Evolutionary conservation across 2,797 vertebrate species (phyloP).

Genomic region (Syngnathus rostellatus): DNA sequence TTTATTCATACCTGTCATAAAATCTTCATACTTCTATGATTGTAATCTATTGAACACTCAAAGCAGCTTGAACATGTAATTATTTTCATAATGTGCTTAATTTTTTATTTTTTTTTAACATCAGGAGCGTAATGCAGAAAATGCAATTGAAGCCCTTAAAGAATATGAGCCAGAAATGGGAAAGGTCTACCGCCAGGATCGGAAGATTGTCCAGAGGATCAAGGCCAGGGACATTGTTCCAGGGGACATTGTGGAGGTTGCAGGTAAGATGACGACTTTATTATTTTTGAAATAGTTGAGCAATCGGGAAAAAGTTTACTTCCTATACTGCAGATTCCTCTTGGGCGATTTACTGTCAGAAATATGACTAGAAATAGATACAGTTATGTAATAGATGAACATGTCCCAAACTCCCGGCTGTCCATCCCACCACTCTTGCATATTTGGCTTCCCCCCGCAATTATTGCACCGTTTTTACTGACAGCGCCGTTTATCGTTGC

Average conservation of each 20-base stretch:
- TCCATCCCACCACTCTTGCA: neutral
- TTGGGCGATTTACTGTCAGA: neutral
- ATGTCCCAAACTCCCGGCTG: neutral
- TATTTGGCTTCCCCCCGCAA: neutral
- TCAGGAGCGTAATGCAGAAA: constrained; percentile 75
- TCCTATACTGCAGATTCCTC: neutral
- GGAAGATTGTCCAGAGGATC: constrained; percentile 95
- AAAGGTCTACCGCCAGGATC: constrained; percentile 95
- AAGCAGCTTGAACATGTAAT: neutral
- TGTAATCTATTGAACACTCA: neutral
- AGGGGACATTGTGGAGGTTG: constrained; percentile 95
- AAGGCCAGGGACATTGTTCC: constrained; percentile 96
- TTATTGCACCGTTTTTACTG: neutral
- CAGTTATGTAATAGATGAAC: neutral
- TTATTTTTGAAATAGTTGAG: too few relatives aligned
- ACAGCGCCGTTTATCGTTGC: neutral
- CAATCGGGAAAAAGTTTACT: neutral
- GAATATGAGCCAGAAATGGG: constrained; percentile 99
- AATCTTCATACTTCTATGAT: neutral
- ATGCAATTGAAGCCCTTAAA: constrained; percentile 79
- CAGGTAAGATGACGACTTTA: constrained; percentile 72
- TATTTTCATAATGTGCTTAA: neutral
- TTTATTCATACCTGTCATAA: neutral
- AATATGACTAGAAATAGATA: neutral
- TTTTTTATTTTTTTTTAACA: neutral